A percentile compares a stretch with the other conserved stretches of the same genome.
phyloP scores from a whole-genome alignment of 2,888 invertebrate genomes.

The Drosophila histrio region DNA sequence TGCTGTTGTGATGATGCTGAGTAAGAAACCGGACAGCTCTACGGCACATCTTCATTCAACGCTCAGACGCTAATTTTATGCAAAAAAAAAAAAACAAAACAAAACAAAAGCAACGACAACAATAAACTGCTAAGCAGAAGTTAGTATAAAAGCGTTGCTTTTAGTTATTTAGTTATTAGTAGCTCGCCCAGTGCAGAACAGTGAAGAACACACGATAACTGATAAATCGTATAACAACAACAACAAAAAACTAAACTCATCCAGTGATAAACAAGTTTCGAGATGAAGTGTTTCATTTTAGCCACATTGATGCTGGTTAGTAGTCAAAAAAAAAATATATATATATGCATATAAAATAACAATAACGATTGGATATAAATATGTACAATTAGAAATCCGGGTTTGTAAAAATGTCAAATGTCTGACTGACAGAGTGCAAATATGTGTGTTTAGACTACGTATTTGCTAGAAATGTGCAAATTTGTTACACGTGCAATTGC shows the following conservation, averaged over 20 bases:
- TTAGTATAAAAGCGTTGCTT: conserved; percentile 70
- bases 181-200: conserved; percentile 51
- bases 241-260: conserved; percentile 5
- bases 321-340: conserved; percentile 42
- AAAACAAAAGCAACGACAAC: conserved; percentile 21
- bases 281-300: conserved; percentile 78
- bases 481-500: conserved; percentile 27
- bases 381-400: conserved; percentile 63
- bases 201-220: conserved; percentile 35
- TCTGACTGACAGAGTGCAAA: conserved; percentile 56
- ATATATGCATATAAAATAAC: conserved; percentile 32
- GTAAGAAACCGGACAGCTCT: conserved; percentile 78
- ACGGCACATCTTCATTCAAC: conserved; percentile 74
- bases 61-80: conserved; percentile 61
- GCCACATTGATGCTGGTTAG: conserved; percentile 80
- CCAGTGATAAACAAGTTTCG: conserved; percentile 38
- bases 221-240: conserved; percentile 2
- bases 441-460: not conserved
- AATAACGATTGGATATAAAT: conserved; percentile 28
- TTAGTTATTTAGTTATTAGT: conserved; percentile 66
- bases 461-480: conserved; percentile 34
- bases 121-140: conserved; percentile 39
- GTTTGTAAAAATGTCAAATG: conserved; percentile 72
- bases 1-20: conserved; percentile 56
- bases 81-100: conserved; percentile 52